These are phyloP conservation scores for Abscondita cerata DNA, from an alignment of 2,888 invertebrate genomes.

Conservation along the genomic window DNA sequence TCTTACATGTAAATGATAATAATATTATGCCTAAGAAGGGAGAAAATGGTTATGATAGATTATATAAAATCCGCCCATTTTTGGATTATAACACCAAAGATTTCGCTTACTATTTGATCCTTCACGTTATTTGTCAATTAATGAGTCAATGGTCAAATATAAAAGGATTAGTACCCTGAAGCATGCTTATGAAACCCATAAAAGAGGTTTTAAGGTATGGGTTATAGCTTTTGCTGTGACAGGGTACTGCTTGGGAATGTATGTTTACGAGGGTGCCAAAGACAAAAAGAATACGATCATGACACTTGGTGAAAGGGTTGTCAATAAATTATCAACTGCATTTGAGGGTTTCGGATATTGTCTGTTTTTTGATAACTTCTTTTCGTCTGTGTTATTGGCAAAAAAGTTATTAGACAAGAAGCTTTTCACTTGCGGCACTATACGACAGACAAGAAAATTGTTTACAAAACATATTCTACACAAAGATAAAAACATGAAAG, in stretches of 20 bases:
- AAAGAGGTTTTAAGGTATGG: constrained; percentile 34
- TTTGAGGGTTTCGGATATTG: constrained; percentile 8
- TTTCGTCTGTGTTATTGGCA: constrained; percentile 6
- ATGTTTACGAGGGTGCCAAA: constrained; percentile 37
- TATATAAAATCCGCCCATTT: constrained; percentile 26
- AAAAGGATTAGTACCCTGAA: constrained; percentile 19
- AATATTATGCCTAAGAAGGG: constrained; percentile 2
- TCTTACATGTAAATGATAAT: too few species aligned
- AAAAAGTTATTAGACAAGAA: constrained; percentile 10
- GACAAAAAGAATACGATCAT: constrained; percentile 20
- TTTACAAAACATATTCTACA: constrained; percentile 22
- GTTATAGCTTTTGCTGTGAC: constrained; percentile 36
- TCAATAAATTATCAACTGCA: background rate
- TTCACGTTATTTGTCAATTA: constrained; percentile 7
- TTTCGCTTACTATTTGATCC: constrained; percentile 14
- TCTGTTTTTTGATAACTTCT: constrained; percentile 20
- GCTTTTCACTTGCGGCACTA: constrained; percentile 5
- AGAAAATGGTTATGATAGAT: constrained; percentile 20
- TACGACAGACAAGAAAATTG: constrained; percentile 14
- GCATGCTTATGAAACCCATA: constrained; percentile 25
- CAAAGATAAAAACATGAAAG: constrained; percentile 4
- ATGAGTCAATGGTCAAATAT: constrained; percentile 20
- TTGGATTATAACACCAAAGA: background rate
- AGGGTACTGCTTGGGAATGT: constrained; percentile 21
- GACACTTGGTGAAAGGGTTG: constrained; percentile 39